A percentile compares a stretch with the other conserved stretches of the same genome.
Evolutionary conservation across 2,888 invertebrate genomes (phyloP).

Genomic region (Lepidocyrtinus sp.): DNA sequence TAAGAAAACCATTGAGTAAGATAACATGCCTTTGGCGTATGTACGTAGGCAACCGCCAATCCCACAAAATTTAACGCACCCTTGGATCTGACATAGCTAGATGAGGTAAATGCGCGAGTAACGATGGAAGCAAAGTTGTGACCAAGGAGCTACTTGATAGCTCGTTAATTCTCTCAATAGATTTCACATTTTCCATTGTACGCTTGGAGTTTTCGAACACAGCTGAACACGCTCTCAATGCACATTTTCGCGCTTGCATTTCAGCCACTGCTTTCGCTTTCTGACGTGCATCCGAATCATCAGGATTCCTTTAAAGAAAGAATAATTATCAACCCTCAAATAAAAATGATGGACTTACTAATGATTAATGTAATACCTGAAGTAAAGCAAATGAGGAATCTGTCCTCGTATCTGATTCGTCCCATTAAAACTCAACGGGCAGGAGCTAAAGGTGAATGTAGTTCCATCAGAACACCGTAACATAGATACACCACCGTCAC

Average conservation of each 20-base stretch:
- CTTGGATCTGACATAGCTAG: constrained; percentile 86
- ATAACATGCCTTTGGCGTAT: constrained; percentile 9
- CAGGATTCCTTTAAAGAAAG: constrained; percentile 75
- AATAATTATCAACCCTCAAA: too few species aligned
- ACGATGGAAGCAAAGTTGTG: constrained; percentile 86
- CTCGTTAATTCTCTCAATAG: constrained; percentile 72
- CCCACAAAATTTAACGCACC: constrained; percentile 74
- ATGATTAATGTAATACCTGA: constrained; percentile 76
- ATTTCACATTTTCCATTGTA: constrained; percentile 55
- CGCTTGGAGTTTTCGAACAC: constrained; percentile 67
- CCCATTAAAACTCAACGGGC: constrained; percentile 96
- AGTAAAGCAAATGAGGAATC: constrained; percentile 93
- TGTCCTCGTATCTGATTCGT: constrained; percentile 96
- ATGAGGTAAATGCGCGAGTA: constrained; percentile 88
- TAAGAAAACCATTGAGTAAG: not conserved
- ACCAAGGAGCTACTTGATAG: constrained; percentile 78
- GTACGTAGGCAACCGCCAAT: not conserved
- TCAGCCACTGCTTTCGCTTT: constrained; percentile 77
- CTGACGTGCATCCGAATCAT: constrained; percentile 76
- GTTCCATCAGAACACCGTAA: constrained; percentile 95
- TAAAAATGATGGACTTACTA: too few species aligned
- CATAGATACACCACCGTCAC: constrained; percentile 90
- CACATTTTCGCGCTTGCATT: constrained; percentile 80
- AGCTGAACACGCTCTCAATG: constrained; percentile 74
- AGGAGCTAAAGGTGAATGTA: constrained; percentile 90